phyloP scores from a whole-genome alignment of 2,113 vertebrate species.

The Corythornis madagascariensis region DNA sequence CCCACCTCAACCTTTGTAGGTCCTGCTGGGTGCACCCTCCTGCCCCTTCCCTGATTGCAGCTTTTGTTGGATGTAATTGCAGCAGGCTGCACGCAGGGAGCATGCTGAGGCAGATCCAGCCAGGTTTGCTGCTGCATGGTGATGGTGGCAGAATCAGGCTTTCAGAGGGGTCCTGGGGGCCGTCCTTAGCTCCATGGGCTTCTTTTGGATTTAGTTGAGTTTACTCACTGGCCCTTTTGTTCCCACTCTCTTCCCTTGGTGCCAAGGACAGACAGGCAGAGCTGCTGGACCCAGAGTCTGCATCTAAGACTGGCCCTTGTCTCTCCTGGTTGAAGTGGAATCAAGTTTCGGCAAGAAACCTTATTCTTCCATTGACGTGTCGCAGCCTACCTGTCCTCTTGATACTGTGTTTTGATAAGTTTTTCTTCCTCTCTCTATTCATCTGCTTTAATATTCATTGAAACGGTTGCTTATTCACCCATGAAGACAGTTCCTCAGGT shows the following conservation, averaged over 20 bases:
- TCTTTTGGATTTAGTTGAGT: not conserved
- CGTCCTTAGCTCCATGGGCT: not conserved
- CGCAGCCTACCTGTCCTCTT: not conserved
- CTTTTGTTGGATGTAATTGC: not conserved
- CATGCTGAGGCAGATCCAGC: not conserved
- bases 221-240: not conserved
- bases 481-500: conserved; percentile 3
- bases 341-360: not conserved
- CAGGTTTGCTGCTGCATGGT: not conserved
- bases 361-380: not conserved
- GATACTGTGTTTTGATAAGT: not conserved
- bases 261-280: not conserved
- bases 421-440: not conserved
- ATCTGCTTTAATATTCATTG: not conserved
- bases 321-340: not conserved
- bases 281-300: not conserved
- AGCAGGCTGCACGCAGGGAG: not conserved
- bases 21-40: not conserved
- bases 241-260: not conserved
- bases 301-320: not conserved
- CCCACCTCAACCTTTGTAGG: not conserved
- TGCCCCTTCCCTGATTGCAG: not conserved
- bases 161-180: not conserved
- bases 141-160: not conserved
- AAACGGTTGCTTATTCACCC: conserved; percentile 7